Base-by-base conservation (phyloP, 1,140 invertebrate species). In the Scaptomyza hsui region DNA sequence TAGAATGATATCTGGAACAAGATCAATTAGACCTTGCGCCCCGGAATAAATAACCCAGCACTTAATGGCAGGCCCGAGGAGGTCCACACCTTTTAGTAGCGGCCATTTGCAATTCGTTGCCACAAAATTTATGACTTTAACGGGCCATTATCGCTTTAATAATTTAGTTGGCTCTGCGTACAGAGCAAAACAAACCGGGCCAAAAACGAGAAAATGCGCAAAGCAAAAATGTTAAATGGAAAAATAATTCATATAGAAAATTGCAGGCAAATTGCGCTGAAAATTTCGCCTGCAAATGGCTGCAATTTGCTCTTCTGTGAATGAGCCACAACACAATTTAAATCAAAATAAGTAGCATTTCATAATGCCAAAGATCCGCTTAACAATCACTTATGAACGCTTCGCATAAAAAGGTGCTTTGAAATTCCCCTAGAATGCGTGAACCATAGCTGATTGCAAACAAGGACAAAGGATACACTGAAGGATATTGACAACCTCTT, bases 111-210 rank as follows among this genome's bases (percentile, higher is more conserved):
- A 60, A 59, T 78, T 77, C 70, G 59, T 42, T 42, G 62, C 32
- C 63, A 48, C 29, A 55, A 55, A 82, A 88, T 75, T 82, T 85
- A 88, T 71, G 82, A 77, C 60, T 74, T 78, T 89, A 67, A 88
- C 70, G 78, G 62, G 55, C 83, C 83, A 85, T 88, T 85, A 85
- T 86, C 78, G 69, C 78, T 74, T 89, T 44, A 89, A 85, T 79
- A 85, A 82, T 82, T 82, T 79, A 82, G 75, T 74, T 70, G 32
- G 49, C 55, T 29, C 5, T 29, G 16, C 37, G 26, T 21, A 67
- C 35, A 60, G 7, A 59, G 63, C 47, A 67, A 44, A 59, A 41
- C 13, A 48, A 55, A 26, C 52, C 37, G 21, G 16, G 19, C 52
- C 52, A 55, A 42, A 0, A 26, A 26, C 4, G 19, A 35, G 52